Evolutionary conservation across 2,888 invertebrate genomes (phyloP), one percentile per base, ranked within the genome.

Genomic region (Tricholauxania praeusta): DNA sequence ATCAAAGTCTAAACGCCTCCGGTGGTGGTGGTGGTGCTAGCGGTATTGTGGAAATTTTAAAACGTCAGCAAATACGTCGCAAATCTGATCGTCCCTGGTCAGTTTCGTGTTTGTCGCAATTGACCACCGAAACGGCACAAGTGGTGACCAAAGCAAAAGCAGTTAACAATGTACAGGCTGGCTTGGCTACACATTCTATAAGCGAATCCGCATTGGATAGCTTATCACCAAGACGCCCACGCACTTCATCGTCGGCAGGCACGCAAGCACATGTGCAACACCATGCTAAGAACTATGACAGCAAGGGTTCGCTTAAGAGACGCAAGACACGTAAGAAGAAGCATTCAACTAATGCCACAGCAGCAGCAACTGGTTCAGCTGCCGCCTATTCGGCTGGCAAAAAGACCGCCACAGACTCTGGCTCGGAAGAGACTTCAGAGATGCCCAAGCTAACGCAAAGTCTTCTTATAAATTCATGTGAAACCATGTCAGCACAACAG

Each of bases 171-270:
- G 87, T 89, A 0, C 88, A 85, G 17, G 88, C 89, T 69, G 88
- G 90, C 1, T 87, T 90, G 82, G 87, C 89, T 72, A 91, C 92
- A 79, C 93, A 95, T 88, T 96, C 96, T 6, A 95, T 94, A 78
- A 96, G 96, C 3, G 96, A 97, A 87, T 95, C 96, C 1, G 96
- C 96, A 28, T 88, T 96, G 76, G 93, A 96, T 87, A 92, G 93
- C 67, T 88, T 96, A 69, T 89, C 90, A 0, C 89, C 90, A 0
- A 87, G 85, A 1, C 79, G 82, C 0, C 81, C 82, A 3, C 78
- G 82, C 10, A 81, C 82, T 3, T 81, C 82, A 51, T 80, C 83
- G 14, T 82, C 84, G 12, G 80, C 84, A 47, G 74, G 78, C 28
- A 65, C 75, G 65, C 76, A 80, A 64, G 76, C 80, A 14, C 76